phyloP scores from a whole-genome alignment of 2,797 vertebrate genomes.

The Lacerta bilineata region DNA sequence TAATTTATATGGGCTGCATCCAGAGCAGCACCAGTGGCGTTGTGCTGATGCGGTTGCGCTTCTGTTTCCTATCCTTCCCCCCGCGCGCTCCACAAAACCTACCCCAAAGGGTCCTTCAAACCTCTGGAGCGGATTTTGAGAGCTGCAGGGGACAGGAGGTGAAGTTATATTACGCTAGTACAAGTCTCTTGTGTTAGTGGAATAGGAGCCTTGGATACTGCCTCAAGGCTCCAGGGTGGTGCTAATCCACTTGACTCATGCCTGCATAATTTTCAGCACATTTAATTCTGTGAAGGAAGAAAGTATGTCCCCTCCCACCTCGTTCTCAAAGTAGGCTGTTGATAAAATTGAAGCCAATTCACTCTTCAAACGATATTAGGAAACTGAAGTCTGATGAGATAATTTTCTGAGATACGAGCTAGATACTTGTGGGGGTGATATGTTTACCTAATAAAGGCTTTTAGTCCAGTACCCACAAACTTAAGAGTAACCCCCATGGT shows the following conservation, averaged over 20 bases:
- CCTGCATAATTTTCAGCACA: neutral
- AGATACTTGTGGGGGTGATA: neutral
- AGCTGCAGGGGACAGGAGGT: too few species aligned
- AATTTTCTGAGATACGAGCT: neutral
- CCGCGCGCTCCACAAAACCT: too few species aligned
- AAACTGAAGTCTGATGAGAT: neutral
- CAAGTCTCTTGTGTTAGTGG: too few species aligned
- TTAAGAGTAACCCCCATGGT: neutral
- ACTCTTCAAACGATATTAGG: neutral
- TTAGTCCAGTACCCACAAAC: too few species aligned
- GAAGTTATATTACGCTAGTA: too few species aligned
- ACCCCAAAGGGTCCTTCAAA: too few species aligned
- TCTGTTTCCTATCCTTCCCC: too few species aligned
- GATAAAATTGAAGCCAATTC: neutral
- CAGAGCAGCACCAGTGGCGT: too few species aligned
- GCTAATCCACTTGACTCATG: neutral
- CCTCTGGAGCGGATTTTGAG: too few species aligned
- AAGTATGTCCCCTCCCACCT: neutral
- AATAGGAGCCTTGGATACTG: too few species aligned
- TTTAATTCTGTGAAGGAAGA: conserved; percentile 1
- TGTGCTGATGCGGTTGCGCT: too few species aligned
- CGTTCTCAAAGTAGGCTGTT: too few species aligned
- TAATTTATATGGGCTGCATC: neutral
- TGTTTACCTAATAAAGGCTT: neutral
- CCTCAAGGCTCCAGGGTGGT: neutral